These are phyloP conservation scores for Auanema freiburgensis DNA, from an alignment of 2,888 invertebrate genomes.

Conservation along the genomic window DNA sequence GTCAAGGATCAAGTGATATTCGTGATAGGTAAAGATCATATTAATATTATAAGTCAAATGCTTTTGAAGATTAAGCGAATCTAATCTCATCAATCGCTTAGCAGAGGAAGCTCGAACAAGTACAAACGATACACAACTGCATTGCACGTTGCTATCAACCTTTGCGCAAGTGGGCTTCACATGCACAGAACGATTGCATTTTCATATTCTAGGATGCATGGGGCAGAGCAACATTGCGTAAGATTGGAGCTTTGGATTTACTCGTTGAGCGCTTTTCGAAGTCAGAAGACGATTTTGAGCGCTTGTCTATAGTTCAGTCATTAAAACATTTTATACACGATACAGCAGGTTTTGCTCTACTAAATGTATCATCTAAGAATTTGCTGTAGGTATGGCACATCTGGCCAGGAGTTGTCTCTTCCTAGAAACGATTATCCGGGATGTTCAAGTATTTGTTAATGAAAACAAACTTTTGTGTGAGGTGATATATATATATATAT, in stretches of 20 bases:
- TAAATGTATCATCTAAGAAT: not conserved
- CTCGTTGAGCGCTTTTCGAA: conserved; percentile 37
- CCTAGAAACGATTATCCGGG: conserved; percentile 38
- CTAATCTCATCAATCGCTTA: conserved; percentile 5
- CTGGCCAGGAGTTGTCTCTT: conserved; percentile 29
- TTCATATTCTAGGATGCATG: conserved; percentile 47
- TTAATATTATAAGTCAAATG: not conserved
- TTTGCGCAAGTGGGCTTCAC: conserved; percentile 12
- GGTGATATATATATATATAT: conserved; percentile 9
- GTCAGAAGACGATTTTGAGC: conserved; percentile 23
- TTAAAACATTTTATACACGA: conserved; percentile 50
- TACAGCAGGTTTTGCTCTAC: conserved; percentile 26
- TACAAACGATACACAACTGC: not conserved
- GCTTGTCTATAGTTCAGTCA: conserved; percentile 22
- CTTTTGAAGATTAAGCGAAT: conserved; percentile 16
- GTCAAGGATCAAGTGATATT: conserved; percentile 14
- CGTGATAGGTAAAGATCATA: conserved; percentile 6
- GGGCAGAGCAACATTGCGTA: conserved; percentile 50
- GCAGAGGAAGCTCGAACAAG: conserved; percentile 1
- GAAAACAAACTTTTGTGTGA: conserved; percentile 13
- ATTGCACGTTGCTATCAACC: conserved; percentile 12
- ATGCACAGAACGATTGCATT: conserved; percentile 4
- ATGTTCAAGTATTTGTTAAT: conserved; percentile 35
- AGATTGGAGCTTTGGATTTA: conserved; percentile 45
- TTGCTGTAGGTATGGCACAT: conserved; percentile 25